These are phyloP conservation scores for Penelope pileata DNA, from an alignment of 2,113 vertebrate genomes.

Conservation along the genomic window DNA sequence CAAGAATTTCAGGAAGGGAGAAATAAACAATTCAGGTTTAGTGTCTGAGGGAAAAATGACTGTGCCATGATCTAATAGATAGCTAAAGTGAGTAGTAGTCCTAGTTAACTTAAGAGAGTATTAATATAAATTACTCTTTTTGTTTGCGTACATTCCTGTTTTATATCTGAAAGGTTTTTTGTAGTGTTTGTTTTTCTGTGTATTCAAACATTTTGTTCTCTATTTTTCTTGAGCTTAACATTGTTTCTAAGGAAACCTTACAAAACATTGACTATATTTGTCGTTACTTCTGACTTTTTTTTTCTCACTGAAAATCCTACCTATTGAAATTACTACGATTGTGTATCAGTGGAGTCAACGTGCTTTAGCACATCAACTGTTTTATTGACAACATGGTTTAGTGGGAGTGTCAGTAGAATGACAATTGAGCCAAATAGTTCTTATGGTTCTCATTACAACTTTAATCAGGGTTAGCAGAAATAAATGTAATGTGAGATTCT, in stretches of 20 bases:
- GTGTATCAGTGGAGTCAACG: neutral
- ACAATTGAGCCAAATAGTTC: neutral
- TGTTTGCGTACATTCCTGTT: neutral
- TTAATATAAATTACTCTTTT: neutral
- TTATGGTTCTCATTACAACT: neutral
- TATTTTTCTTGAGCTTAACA: neutral
- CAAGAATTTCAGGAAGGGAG: neutral
- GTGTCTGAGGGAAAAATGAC: neutral
- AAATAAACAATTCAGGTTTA: neutral
- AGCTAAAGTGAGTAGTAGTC: neutral
- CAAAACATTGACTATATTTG: neutral
- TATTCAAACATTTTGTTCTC: neutral
- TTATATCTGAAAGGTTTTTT: neutral
- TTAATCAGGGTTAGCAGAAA: neutral
- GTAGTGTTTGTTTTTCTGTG: neutral
- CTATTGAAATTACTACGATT: neutral
- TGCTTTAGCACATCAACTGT: neutral
- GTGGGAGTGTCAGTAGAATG: neutral
- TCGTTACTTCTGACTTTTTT: neutral
- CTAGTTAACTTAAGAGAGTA: neutral
- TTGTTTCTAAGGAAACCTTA: neutral
- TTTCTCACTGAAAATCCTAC: neutral
- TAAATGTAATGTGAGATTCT: accelerated
- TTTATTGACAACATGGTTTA: neutral
- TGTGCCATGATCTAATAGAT: neutral